These are phyloP conservation scores for Euclidia mi DNA, from an alignment of 2,888 invertebrate species.

Conservation along the genomic window DNA sequence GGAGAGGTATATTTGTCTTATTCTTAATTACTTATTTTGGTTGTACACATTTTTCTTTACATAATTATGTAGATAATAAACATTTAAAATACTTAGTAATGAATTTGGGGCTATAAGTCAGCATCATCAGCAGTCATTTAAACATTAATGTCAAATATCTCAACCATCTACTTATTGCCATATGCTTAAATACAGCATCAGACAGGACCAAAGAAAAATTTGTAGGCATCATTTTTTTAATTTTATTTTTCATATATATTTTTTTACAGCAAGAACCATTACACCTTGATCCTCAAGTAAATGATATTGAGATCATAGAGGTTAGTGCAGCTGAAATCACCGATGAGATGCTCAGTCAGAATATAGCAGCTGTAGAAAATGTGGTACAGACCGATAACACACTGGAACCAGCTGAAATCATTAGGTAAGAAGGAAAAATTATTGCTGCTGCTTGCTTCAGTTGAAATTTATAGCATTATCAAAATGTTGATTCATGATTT, in stretches of 20 bases:
- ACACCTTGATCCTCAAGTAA: constrained; percentile 58
- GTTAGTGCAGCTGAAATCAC: constrained; percentile 60
- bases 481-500: no score
- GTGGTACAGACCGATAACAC: constrained; percentile 22
- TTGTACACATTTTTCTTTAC: no score
- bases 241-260: no score
- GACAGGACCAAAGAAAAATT: no score
- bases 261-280: constrained; percentile 45
- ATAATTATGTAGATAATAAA: no score
- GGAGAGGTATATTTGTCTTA: constrained; percentile 55
- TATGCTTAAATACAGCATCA: constrained; percentile 1
- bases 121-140: no score
- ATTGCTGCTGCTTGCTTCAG: not conserved
- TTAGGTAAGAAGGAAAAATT: constrained; percentile 32
- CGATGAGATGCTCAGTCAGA: constrained; percentile 46
- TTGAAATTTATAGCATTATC: not conserved
- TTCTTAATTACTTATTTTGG: no score
- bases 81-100: no score
- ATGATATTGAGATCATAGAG: constrained; percentile 60
- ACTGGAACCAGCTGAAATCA: constrained; percentile 52
- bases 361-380: constrained; percentile 10
- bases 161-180: no score
- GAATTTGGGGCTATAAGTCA: no score
- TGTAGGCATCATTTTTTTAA: no score
- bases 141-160: no score